phyloP scores from a whole-genome alignment of 2,888 invertebrate species.

The Leptinotarsa tumamoca region DNA sequence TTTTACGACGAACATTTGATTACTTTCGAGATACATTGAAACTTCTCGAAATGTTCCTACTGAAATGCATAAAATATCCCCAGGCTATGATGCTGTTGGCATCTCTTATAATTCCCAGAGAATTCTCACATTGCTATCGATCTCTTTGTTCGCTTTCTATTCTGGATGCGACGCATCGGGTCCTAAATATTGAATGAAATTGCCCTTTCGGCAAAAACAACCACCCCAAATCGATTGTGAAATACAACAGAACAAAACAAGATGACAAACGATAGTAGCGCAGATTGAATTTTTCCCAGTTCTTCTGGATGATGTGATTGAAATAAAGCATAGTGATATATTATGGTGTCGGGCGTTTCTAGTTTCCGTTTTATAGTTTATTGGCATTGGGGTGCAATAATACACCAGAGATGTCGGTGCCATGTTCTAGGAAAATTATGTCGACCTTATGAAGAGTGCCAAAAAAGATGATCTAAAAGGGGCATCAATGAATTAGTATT shows the following conservation, averaged over 20 bases:
- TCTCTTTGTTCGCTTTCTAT: background rate
- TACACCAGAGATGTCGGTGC: background rate
- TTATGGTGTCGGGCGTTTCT: background rate
- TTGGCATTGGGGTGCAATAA: background rate
- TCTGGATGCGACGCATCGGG: background rate
- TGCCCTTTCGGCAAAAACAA: slow-evolving; percentile 6
- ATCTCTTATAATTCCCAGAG: too few relatives aligned
- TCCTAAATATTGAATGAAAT: slow-evolving; percentile 1
- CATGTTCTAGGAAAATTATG: background rate
- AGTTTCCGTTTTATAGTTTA: slow-evolving; percentile 3
- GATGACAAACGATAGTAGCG: slow-evolving; percentile 8
- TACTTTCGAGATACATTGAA: too few relatives aligned
- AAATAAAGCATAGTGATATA: slow-evolving; percentile 7
- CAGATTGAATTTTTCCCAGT: slow-evolving; percentile 11
- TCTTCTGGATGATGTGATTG: background rate
- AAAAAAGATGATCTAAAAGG: too few relatives aligned
- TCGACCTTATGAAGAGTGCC: background rate
- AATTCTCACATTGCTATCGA: slow-evolving; percentile 12
- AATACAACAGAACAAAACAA: slow-evolving; percentile 6
- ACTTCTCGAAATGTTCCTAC: too few relatives aligned
- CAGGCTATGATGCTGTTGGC: too few relatives aligned
- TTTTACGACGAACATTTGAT: too few relatives aligned
- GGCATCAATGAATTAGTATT: too few relatives aligned
- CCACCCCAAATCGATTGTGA: slow-evolving; percentile 1
- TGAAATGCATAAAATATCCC: too few relatives aligned